Percentiles rank a stretch among this genome's conserved stretches.
Evolutionary conservation across 1,140 invertebrate genomes (phyloP).

Genomic region (Holotrichia oblita): DNA sequence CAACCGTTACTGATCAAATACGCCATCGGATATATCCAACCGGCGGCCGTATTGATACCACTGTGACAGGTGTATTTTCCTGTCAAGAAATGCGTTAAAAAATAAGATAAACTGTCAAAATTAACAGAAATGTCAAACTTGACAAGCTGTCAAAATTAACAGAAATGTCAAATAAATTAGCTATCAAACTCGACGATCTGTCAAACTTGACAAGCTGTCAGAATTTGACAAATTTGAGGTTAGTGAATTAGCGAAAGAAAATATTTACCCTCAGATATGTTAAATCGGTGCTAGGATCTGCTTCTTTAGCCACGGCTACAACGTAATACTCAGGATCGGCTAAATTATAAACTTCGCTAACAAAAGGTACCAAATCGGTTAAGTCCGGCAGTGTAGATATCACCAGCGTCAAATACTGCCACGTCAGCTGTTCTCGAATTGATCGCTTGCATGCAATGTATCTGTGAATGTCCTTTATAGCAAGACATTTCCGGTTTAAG

Average conservation of each 20-base stretch:
- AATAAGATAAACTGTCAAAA: slow-evolving; percentile 39
- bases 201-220: background rate
- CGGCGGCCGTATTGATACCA: slow-evolving; percentile 90
- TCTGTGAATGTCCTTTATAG: slow-evolving; percentile 83
- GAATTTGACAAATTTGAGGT: too few species aligned
- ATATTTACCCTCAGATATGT: slow-evolving; percentile 82
- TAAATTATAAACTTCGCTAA: slow-evolving; percentile 90
- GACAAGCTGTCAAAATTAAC: too few species aligned
- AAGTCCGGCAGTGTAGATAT: slow-evolving; percentile 91
- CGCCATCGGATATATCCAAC: slow-evolving; percentile 95
- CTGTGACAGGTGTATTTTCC: slow-evolving; percentile 90
- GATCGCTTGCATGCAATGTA: slow-evolving; percentile 90
- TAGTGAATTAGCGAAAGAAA: too few species aligned
- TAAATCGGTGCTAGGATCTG: slow-evolving; percentile 85
- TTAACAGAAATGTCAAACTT: too few species aligned
- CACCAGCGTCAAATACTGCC: slow-evolving; percentile 89
- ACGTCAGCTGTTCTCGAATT: slow-evolving; percentile 86
- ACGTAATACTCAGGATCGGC: slow-evolving; percentile 90
- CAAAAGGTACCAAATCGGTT: slow-evolving; percentile 82
- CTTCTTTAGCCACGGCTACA: slow-evolving; percentile 91
- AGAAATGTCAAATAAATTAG: too few species aligned
- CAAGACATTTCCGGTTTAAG: slow-evolving; percentile 91
- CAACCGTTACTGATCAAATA: slow-evolving; percentile 93
- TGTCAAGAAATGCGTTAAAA: slow-evolving; percentile 52
- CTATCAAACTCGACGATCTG: background rate